Evolutionary conservation across 2,888 invertebrate species (phyloP).

Genomic region (Leptinotarsa tumamoca): DNA sequence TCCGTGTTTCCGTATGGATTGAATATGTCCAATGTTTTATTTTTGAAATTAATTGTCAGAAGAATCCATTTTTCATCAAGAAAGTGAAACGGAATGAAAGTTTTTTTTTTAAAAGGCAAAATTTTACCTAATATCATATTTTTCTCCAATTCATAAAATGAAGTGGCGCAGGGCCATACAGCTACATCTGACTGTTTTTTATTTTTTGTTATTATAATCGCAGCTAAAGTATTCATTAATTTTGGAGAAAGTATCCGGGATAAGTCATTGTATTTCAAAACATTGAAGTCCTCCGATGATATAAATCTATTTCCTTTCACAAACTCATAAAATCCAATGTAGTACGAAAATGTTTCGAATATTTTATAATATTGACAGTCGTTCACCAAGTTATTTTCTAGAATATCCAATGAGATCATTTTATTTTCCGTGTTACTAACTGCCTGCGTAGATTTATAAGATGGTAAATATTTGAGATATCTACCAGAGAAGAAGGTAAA

Average conservation of each 20-base stretch:
- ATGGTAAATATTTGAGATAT: slow-evolving; percentile 18
- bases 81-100: neutral
- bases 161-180: too few relatives aligned
- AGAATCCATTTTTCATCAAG: slow-evolving; percentile 1
- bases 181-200: too few relatives aligned
- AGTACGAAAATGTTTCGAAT: neutral
- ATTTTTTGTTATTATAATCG: too few relatives aligned
- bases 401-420: neutral
- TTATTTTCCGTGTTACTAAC: neutral
- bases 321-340: slow-evolving; percentile 12
- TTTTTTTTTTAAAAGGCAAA: neutral
- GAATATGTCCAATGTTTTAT: slow-evolving; percentile 9
- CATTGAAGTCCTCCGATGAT: neutral
- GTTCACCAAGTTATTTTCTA: neutral
- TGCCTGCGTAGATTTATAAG: slow-evolving; percentile 3
- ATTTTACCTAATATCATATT: neutral
- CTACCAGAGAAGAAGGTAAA: slow-evolving; percentile 10
- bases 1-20: slow-evolving; percentile 21
- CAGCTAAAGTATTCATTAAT: neutral
- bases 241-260: neutral
- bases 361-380: slow-evolving; percentile 5
- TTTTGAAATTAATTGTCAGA: slow-evolving; percentile 4
- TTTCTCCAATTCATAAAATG: too few relatives aligned
- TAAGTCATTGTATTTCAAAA: neutral
- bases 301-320: neutral